A percentile compares a stretch with the other conserved stretches of the same genome.
These are phyloP conservation scores for Phenganax subtilis DNA, from an alignment of 92 coral and sea anemone species.

Conservation along the genomic window DNA sequence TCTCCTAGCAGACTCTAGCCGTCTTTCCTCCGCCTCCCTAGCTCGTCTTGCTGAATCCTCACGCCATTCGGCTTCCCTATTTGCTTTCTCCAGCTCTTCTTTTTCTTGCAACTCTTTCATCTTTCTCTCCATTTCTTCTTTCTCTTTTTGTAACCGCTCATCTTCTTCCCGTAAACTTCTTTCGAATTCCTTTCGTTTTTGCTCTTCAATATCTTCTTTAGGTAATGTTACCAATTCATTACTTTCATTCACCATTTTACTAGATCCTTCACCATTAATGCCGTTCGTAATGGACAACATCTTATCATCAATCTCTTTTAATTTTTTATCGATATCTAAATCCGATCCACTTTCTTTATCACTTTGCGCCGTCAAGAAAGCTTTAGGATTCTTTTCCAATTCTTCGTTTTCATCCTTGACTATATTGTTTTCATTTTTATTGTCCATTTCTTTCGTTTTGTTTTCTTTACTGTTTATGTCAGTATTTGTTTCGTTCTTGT, in stretches of 20 bases:
- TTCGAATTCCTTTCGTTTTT: constrained; percentile 46
- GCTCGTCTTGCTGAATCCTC: constrained; percentile 56
- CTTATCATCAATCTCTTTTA: constrained; percentile 12
- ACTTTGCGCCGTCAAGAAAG: constrained; percentile 31
- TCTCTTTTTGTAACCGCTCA: constrained; percentile 49
- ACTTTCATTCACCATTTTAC: constrained; percentile 18
- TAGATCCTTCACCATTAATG: not conserved
- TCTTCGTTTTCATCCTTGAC: constrained; percentile 9
- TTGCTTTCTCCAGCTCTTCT: constrained; percentile 47
- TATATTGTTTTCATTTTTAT: not conserved
- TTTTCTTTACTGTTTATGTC: constrained; percentile 48
- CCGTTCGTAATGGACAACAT: constrained; percentile 34
- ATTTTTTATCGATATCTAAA: constrained; percentile 15
- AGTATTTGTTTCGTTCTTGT: constrained; percentile 11
- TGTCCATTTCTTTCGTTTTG: constrained; percentile 20
- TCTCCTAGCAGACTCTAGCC: constrained; percentile 50
- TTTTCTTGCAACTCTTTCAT: constrained; percentile 55
- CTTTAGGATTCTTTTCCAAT: constrained; percentile 22
- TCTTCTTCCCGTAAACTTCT: constrained; percentile 50
- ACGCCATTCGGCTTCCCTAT: constrained; percentile 58
- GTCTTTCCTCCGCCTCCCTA: constrained; percentile 46
- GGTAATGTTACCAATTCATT: constrained; percentile 25
- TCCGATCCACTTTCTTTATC: constrained; percentile 30
- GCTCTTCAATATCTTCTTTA: constrained; percentile 56
- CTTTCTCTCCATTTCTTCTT: constrained; percentile 43